Evolutionary conservation across 2,888 invertebrate species (phyloP), one percentile per base, ranked within the genome.

Genomic region (Agrotis clavis): DNA sequence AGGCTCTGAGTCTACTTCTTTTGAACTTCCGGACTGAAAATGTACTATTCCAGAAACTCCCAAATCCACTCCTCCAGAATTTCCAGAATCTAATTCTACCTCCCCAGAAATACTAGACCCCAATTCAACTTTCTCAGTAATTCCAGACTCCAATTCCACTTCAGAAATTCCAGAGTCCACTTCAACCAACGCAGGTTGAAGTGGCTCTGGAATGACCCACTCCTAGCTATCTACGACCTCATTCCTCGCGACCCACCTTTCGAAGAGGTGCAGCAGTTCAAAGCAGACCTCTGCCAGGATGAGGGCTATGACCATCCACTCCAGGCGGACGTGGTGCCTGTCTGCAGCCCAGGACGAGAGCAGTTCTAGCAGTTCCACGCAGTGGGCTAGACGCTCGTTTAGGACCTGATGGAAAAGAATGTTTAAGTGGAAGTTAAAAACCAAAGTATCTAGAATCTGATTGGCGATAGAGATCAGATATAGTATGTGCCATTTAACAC

Each of bases 241-340:
- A 6, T 35, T 65, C 25, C 63, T 68, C 21, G 57, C 67, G 51
- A 82, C 81, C 83, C 83, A 98, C 90, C 97, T 96, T 87, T 98
- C 98, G 56, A 97, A 92, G 88, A 97, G 97, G 92, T 99, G 98
- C 63, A 98, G 93, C 67, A 97, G 96, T 94, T 99, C 99, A 93
- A 99, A 98, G 78, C 97, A 97, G 19, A 99, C 99, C 95, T 99
- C 99, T 0, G 99, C 98, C 97, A 99, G 97, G 94, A 99, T 99
- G 53, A 99, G 97, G 30, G 98, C 96, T 77, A 99, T 99, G 83
- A 99, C 99, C 98, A 99, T 99, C 99, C 99, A 99, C 93, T 99
- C 99, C 0, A 99, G 97, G 1, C 99, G 97, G 16, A 99, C 97
- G 93, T 99, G 99, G 94, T 99, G 99, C 14, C 98, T 97, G 94